Evolutionary conservation across 1,140 invertebrate species (phyloP).

Genomic region (Musca domestica): DNA sequence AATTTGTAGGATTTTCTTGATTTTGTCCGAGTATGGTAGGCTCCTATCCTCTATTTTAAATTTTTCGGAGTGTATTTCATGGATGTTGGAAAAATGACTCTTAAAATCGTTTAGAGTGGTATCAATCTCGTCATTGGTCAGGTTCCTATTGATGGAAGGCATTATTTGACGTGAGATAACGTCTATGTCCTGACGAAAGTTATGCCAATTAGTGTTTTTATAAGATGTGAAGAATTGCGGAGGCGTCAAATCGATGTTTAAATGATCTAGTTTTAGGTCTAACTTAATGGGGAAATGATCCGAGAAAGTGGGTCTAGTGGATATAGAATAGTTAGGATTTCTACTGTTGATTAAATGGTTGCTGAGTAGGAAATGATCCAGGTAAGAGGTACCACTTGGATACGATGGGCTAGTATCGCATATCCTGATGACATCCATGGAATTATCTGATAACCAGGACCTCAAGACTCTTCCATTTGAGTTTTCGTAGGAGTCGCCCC

Average conservation of each 20-base stretch:
- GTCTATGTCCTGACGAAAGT: neutral
- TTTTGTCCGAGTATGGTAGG: neutral
- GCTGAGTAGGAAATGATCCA: conserved; percentile 4
- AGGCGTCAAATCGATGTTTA: neutral
- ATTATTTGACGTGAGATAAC: neutral
- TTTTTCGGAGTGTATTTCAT: neutral
- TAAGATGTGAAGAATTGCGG: neutral
- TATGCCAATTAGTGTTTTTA: conserved; percentile 1
- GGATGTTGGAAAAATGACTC: neutral
- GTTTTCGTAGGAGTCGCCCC: neutral
- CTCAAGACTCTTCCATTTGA: neutral
- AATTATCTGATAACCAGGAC: neutral
- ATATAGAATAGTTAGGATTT: neutral
- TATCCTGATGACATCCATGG: neutral
- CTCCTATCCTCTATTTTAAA: neutral
- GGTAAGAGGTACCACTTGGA: neutral
- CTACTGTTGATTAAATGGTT: neutral
- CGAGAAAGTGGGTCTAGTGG: neutral
- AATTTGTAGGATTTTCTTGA: neutral
- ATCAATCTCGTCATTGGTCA: neutral
- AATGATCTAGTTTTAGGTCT: neutral
- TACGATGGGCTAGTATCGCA: neutral
- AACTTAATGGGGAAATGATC: conserved; percentile 3
- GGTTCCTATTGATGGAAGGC: neutral
- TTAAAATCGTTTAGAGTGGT: neutral